Base-by-base conservation (phyloP, 2,797 vertebrate species). In the Hapalemur alaotrensis region DNA sequence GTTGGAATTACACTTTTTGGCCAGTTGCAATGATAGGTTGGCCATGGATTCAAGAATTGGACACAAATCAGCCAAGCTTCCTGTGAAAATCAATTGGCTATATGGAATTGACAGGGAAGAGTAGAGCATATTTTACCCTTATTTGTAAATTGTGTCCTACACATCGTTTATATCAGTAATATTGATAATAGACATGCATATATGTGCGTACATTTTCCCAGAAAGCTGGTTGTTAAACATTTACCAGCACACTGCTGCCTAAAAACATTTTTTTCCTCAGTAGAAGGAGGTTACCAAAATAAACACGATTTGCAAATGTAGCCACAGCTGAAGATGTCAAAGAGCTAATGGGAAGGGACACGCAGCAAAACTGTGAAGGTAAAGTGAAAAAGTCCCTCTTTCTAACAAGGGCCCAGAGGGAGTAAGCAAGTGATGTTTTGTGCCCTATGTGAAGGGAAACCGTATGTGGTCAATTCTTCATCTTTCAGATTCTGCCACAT, bases 241-340 rank as follows among this genome's bases (percentile, higher is more conserved):
- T 54, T 52, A 86, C 50, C n/a, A 69, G 35, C 41, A 90, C 11
- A 41, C n/a, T 25, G 41, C 15, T 93, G 41, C 69, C 59, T 78
- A 35, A 75, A 79, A 85, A 69, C 20, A 32, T 50, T n/a, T 17
- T 86, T 87, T 88, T 73, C 32, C 63, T 89, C 67, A 52, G 59
- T 54, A 82, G 28, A 78, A 89, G 32, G 30, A 43, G 43, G 11
- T 91, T 69, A 78, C 32, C 52, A 75, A 85, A 61, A 70, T 52
- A 90, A 93, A 82, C 20, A 41, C 23, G n/a, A 76, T 94, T 81
- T 63, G 54, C 67, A 91, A 92, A 89, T 28, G 50, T 25, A 79
- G 30, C 22, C 48, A 76, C 38, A 63, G 65, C 22, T 57, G 23
- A 84, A 84, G 52, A 96, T 69, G 48, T 23, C 57, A 70, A 76